These are phyloP conservation scores for Branchellion lobata DNA, from an alignment of 2,888 invertebrate species.

Conservation along the genomic window DNA sequence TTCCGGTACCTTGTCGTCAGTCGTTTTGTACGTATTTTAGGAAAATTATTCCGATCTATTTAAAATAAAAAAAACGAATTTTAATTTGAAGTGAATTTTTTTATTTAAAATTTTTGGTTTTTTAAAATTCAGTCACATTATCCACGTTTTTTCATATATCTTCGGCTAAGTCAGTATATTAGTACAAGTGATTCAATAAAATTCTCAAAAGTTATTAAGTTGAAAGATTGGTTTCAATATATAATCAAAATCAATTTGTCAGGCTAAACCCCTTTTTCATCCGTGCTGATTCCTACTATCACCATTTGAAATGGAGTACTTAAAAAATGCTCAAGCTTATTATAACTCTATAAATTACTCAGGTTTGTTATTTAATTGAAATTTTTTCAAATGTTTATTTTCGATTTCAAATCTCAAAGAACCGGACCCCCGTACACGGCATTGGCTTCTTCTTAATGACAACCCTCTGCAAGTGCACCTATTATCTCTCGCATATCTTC, in stretches of 20 bases:
- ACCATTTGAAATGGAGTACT: slow-evolving; percentile 14
- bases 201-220: not conserved
- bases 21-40: not conserved
- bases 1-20: not conserved
- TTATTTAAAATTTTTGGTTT: too few relatives aligned
- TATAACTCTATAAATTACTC: slow-evolving; percentile 37
- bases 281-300: too few relatives aligned
- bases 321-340: slow-evolving; percentile 32
- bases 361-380: slow-evolving; percentile 9
- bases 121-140: too few relatives aligned
- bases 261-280: not conserved
- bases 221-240: not conserved
- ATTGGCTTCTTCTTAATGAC: slow-evolving; percentile 58
- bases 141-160: not conserved
- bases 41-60: too few relatives aligned
- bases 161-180: not conserved
- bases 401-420: not conserved
- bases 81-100: too few relatives aligned
- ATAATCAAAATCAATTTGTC: not conserved
- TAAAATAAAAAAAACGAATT: too few relatives aligned
- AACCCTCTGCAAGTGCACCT: slow-evolving; percentile 58
- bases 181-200: not conserved
- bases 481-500: slow-evolving; percentile 56
- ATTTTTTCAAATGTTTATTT: not conserved
- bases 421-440: slow-evolving; percentile 59